These are phyloP conservation scores for Virgularia gustaviana DNA, from an alignment of 92 coral and sea anemone genomes.

Conservation along the genomic window DNA sequence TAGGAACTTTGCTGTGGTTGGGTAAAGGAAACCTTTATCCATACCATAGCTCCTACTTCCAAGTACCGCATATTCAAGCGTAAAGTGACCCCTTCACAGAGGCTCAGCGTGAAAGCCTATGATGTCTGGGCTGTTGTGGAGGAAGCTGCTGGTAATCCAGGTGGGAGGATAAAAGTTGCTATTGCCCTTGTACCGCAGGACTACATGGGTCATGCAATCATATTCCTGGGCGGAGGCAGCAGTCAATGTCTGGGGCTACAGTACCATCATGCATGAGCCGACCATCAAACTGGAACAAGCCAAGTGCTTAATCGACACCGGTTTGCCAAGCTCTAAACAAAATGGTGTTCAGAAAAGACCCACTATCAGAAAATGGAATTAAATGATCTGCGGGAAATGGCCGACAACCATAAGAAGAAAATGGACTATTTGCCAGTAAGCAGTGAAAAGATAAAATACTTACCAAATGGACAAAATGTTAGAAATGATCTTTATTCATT, in stretches of 20 bases:
- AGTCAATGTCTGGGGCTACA: background rate
- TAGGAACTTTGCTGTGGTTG: background rate
- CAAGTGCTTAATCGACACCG: background rate
- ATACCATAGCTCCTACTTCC: background rate
- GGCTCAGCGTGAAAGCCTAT: background rate
- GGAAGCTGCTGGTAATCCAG: background rate
- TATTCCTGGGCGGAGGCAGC: background rate
- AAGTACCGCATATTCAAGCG: background rate
- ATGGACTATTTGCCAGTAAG: background rate
- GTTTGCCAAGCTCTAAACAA: background rate
- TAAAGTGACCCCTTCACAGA: constrained; percentile 1
- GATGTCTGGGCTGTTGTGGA: no score
- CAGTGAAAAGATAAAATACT: background rate
- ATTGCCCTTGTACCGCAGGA: no score
- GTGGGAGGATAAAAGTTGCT: no score
- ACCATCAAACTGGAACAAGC: background rate
- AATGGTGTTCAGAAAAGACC: no score
- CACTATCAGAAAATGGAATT: background rate
- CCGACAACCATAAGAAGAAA: background rate
- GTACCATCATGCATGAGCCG: no score
- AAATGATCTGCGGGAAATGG: background rate
- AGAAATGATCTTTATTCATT: background rate
- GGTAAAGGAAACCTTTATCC: background rate
- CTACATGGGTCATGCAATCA: background rate
- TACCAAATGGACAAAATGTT: background rate